A percentile compares a stretch with the other conserved stretches of the same genome.
Evolutionary conservation across 2,888 invertebrate species (phyloP).

Genomic region (Chaetoderma sp.): DNA sequence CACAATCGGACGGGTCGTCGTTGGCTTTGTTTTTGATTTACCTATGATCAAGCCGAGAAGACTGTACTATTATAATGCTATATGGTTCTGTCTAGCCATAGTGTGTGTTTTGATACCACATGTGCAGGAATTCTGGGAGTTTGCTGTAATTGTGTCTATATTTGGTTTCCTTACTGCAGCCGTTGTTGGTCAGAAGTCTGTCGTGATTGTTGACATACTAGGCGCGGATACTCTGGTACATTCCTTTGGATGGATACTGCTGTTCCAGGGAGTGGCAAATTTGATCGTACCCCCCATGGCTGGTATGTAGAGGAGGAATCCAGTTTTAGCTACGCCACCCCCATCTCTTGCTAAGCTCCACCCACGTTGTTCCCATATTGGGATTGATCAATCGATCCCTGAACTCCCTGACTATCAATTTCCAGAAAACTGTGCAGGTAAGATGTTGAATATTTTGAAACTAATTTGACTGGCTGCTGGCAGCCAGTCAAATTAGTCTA

Average conservation of each 20-base stretch:
- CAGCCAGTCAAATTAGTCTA: too few species aligned
- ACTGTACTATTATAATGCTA: constrained; percentile 39
- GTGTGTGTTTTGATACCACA: constrained; percentile 42
- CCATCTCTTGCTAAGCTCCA: too few species aligned
- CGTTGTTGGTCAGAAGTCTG: constrained; percentile 49
- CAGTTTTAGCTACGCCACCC: too few species aligned
- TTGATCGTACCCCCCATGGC: constrained; percentile 52
- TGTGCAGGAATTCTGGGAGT: constrained; percentile 32
- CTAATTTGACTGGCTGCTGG: too few species aligned
- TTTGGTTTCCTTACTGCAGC: constrained; percentile 50
- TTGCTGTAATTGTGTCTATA: constrained; percentile 37
- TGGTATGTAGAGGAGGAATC: constrained; percentile 43
- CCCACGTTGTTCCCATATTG: too few species aligned
- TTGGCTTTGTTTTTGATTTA: constrained; percentile 50
- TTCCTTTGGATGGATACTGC: constrained; percentile 50
- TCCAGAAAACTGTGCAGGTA: too few species aligned
- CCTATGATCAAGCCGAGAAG: constrained; percentile 40
- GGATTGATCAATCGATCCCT: too few species aligned
- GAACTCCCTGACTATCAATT: too few species aligned
- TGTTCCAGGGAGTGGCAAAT: constrained; percentile 53
- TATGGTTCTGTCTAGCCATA: constrained; percentile 40
- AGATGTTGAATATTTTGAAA: too few species aligned
- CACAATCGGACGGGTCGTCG: constrained; percentile 84
- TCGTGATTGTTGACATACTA: constrained; percentile 50
- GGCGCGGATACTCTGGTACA: constrained; percentile 50